phyloP scores from a whole-genome alignment of 2,888 invertebrate species.

The Proisotoma minuta region DNA sequence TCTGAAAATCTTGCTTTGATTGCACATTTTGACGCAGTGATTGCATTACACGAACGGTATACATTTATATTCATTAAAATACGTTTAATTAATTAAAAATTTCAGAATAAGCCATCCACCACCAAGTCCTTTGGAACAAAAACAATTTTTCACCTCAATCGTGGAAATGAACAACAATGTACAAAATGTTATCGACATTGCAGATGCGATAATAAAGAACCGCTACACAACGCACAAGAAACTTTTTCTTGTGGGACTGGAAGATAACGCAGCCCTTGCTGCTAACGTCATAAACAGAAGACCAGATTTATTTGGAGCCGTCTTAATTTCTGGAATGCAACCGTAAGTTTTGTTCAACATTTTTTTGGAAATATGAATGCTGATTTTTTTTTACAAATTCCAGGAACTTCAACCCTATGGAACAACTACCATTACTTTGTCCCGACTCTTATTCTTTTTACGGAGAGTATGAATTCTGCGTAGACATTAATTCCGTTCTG shows the following conservation, averaged over 20 bases:
- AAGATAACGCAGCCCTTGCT: neutral
- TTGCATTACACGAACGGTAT: neutral
- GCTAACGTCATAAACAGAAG: neutral
- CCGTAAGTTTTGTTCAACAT: too few relatives aligned
- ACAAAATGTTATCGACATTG: neutral
- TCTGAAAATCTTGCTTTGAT: neutral
- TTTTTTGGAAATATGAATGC: too few relatives aligned
- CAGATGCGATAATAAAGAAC: neutral
- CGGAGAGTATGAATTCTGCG: neutral
- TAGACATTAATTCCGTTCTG: neutral
- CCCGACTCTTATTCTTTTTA: neutral
- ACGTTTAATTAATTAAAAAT: too few relatives aligned
- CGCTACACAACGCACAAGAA: neutral
- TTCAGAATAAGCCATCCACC: too few relatives aligned
- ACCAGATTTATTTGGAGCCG: neutral
- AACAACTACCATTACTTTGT: neutral
- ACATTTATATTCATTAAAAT: too few relatives aligned
- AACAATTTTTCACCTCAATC: too few relatives aligned
- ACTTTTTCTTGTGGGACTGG: neutral
- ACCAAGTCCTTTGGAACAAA: too few relatives aligned
- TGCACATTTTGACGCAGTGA: neutral
- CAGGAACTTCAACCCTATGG: neutral
- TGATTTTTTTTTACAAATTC: too few relatives aligned
- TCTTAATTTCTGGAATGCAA: neutral
- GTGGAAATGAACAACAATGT: neutral